Evolutionary conservation across 2,888 invertebrate species (phyloP).

Genomic region (Cremastobaeus sp.): DNA sequence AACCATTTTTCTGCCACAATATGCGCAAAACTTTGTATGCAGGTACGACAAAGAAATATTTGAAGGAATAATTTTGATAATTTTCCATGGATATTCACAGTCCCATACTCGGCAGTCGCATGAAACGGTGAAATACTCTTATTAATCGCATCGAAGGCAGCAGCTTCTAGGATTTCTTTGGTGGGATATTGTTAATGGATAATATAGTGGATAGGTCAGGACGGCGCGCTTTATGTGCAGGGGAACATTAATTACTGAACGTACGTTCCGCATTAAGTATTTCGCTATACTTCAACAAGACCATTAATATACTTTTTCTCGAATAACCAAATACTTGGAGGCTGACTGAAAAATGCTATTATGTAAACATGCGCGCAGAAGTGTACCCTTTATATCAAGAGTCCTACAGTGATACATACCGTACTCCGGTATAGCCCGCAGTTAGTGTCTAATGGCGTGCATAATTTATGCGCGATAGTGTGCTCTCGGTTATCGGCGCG

Average conservation of each 20-base stretch:
- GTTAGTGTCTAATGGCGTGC: conserved; percentile 72
- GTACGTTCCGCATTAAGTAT: background rate
- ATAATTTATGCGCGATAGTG: conserved; percentile 70
- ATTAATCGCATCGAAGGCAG: no score
- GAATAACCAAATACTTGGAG: conserved; percentile 45
- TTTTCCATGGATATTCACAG: no score
- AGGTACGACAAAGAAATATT: no score
- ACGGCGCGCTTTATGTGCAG: background rate
- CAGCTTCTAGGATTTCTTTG: no score
- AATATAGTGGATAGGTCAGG: background rate
- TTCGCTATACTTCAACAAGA: background rate
- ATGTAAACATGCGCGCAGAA: conserved; percentile 51
- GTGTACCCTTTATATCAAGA: conserved; percentile 46
- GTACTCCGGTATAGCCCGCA: conserved; percentile 64
- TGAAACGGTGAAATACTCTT: no score
- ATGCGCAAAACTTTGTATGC: no score
- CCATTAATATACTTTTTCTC: conserved; percentile 34
- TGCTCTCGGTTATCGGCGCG: conserved; percentile 49
- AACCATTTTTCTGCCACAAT: no score
- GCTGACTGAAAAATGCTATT: conserved; percentile 40
- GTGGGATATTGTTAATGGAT: conserved; percentile 19
- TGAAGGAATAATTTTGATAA: no score
- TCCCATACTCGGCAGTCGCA: no score
- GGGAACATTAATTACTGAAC: conserved; percentile 11
- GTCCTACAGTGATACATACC: conserved; percentile 67